Base-by-base conservation (phyloP, 2,113 vertebrate species). In the Paraplagusia blochii region DNA sequence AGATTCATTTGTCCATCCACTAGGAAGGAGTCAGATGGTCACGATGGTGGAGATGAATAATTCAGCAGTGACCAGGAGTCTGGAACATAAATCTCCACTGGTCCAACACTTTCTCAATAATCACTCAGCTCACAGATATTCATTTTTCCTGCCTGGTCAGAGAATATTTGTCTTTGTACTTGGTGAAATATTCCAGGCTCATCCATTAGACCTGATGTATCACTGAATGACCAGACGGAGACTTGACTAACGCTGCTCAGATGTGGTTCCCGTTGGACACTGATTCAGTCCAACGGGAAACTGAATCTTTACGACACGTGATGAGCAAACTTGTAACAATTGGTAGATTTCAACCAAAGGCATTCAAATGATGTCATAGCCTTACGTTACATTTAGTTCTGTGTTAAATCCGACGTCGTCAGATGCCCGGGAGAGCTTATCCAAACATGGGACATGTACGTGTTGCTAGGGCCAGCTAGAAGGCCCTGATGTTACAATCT, bases 1-100 rank as follows among this genome's bases (percentile, higher is more conserved):
- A n/a, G n/a, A n/a, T n/a, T n/a, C n/a, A n/a, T n/a, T n/a, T 63
- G 63, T 53, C 35, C 49, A 44, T 50, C 13, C 39, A 63, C 59
- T 68, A 51, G 77, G 67, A 72, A 51, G 77, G 67, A 72, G 42
- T 72, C 59, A 71, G 66, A 66, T 14, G 29, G 38, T 58, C 58
- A 45, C 43, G 17, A 0, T 0, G 10, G 45, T 22, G 44, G 14
- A 7, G 9, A 51, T 74, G 53, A 73, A 73, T 64, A 57, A 75
- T 66, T 40, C 8, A 69, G 67, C 53, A 59, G 36, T 16, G 58
- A 11, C 52, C 11, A 8, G 43, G 52, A 42, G 40, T 63, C 58
- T 47, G 29, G n/a, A 63, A 71, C 58, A 66, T 49, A 43, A 62
- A 64, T 66, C 50, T 51, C 44, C 16, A 11, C 73, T 68, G 50